These are phyloP conservation scores for Habroteleia sp. DNA, from an alignment of 2,888 invertebrate species.

Conservation along the genomic window DNA sequence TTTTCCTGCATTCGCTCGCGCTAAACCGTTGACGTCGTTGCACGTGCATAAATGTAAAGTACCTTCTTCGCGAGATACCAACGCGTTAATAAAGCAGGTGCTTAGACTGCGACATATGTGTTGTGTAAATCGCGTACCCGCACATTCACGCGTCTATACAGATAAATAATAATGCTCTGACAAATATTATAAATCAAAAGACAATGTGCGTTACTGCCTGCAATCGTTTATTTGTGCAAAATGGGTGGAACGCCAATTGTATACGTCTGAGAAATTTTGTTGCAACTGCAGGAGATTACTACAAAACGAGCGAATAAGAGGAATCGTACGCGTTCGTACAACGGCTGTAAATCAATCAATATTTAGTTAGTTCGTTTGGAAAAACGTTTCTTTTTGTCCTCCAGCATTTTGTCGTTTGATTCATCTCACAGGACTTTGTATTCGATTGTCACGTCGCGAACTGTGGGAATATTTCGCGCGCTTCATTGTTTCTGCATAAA, in stretches of 20 bases:
- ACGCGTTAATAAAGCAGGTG: constrained; percentile 55
- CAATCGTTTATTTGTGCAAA: constrained; percentile 2
- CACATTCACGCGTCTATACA: background rate
- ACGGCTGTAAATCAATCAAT: background rate
- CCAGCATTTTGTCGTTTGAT: no score
- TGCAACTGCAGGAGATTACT: background rate
- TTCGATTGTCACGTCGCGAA: constrained; percentile 22
- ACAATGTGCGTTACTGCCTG: constrained; percentile 8
- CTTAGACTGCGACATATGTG: constrained; percentile 31
- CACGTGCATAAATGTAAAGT: constrained; percentile 39
- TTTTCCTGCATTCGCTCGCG: constrained; percentile 40
- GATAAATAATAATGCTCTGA: constrained; percentile 22
- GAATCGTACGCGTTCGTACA: no score
- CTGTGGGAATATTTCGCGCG: constrained; percentile 12
- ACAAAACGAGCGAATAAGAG: no score
- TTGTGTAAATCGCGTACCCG: constrained; percentile 20
- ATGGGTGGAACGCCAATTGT: background rate
- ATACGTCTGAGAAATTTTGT: constrained; percentile 4
- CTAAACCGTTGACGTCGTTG: constrained; percentile 18
- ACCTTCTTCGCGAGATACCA: constrained; percentile 42
- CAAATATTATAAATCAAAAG: constrained; percentile 41
- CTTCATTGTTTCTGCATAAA: no score
- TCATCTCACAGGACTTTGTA: background rate
- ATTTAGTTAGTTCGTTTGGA: background rate
- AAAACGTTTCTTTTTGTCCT: no score